Conservation (phyloP, 2,797 vertebrate genomes). For the Acridotheres tristis region DNA sequence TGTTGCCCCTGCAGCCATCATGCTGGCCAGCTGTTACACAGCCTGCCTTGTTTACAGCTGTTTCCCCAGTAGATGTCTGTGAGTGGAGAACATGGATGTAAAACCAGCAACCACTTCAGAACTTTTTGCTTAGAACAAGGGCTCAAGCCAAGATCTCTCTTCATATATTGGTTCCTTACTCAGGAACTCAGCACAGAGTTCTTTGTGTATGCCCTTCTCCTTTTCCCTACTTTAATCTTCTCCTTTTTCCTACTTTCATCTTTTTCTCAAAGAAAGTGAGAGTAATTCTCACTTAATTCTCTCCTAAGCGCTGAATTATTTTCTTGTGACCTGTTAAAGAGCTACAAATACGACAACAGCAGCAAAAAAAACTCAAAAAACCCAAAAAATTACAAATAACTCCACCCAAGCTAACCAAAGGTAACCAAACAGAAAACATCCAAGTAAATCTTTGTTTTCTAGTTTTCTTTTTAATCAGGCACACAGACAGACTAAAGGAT, state of each 20-base stretch:
- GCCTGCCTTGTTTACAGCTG: not conserved
- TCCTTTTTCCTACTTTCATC: not conserved
- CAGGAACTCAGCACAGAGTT: not conserved
- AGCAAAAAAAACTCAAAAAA: not conserved
- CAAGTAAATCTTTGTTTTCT: not conserved
- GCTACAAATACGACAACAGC: not conserved
- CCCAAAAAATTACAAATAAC: not conserved
- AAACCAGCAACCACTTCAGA: not conserved
- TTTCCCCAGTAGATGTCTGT: not conserved
- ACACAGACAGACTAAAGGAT: not conserved
- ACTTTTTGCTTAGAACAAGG: not conserved
- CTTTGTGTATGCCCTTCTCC: not conserved
- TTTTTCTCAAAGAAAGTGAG: not conserved
- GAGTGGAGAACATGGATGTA: not conserved
- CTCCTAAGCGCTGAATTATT: not conserved
- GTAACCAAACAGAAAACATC: not conserved
- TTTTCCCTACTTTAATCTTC: not conserved
- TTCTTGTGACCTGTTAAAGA: not conserved
- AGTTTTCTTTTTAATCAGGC: not conserved
- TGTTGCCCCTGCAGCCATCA: not conserved
- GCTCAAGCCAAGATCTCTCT: not conserved
- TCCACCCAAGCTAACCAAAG: no score
- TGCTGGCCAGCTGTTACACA: not conserved
- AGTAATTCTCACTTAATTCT: not conserved
- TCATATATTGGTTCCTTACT: not conserved